Conservation (phyloP, 2,797 vertebrate species). For the Balearica regulorum region DNA sequence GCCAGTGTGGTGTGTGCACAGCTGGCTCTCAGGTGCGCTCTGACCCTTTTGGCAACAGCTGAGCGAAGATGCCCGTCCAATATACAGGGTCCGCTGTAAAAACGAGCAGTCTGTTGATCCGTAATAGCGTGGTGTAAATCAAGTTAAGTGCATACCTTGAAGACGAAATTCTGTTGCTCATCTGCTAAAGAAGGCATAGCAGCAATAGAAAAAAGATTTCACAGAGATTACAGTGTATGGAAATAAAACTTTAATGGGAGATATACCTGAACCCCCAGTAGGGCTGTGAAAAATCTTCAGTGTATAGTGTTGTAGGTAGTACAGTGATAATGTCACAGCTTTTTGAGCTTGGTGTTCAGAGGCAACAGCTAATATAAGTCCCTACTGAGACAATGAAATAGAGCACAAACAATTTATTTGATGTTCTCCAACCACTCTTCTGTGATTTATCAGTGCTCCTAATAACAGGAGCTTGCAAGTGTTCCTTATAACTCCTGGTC, state of each 20-base stretch:
- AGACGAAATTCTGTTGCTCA: background rate
- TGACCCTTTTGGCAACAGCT: background rate
- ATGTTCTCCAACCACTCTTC: background rate
- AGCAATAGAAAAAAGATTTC: background rate
- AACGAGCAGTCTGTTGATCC: background rate
- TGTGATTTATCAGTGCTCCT: background rate
- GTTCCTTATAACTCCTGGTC: background rate
- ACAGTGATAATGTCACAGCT: background rate
- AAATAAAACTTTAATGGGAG: slow-evolving; percentile 13
- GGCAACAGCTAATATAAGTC: background rate
- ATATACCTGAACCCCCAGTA: background rate
- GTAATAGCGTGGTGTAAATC: background rate
- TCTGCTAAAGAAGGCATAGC: background rate
- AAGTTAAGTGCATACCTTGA: background rate
- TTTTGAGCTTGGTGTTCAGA: background rate
- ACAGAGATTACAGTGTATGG: background rate
- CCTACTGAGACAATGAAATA: background rate
- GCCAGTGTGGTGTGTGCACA: background rate
- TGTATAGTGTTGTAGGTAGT: background rate
- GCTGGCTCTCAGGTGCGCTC: background rate
- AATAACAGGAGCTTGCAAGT: background rate
- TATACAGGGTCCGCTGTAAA: background rate
- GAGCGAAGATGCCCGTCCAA: background rate
- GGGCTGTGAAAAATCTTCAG: slow-evolving; percentile 4
- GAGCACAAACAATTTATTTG: background rate